Evolutionary conservation across 1,140 invertebrate species (phyloP), one percentile per base, ranked within the genome.

Genomic region (Drosophila azteca): DNA sequence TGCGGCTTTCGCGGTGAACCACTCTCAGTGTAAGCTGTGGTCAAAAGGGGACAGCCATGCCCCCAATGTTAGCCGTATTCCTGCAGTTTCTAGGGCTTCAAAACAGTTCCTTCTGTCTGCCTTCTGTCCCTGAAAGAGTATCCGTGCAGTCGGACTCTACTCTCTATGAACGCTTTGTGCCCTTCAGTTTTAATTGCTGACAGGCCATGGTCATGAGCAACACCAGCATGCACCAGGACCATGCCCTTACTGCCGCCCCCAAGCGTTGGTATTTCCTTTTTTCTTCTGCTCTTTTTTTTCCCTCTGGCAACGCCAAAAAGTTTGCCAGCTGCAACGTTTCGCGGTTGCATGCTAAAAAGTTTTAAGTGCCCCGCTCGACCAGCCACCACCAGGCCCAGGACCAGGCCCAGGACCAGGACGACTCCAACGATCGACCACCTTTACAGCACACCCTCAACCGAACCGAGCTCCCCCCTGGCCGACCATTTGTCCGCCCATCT

Each of bases 311-410:
- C 51, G 35, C 59, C 41, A 76, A 66, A 84, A 85, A 80, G 72
- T 87, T 84, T 77, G 73, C 71, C 73, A 68, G 77, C 67, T 73
- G 81, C 77, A 85, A 51, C 77, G 72, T 71, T 75, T 48, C 74
- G 78, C 75, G 82, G 82, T 82, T 87, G 82, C 82, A 85, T 87
- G 82, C 82, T 81, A 70, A 82, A 85, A 85, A 85, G 82, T 85
- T 85, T 85, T 82, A 85, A 85, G 82, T 85, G 82, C 83, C 82
- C 78, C 82, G 72, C 72, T 76, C 73, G 71, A 75, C 62, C 71
- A 66, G 60, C 6, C 24, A 35, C 49, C 65, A 67, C 48, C 8
- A 31, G 2, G 2, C 0, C 65, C 46, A 67, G n/a, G 2, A 44
- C 35, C 22, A 67, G n/a, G 2, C 26, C 35, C 22, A 41, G 5